Base-by-base conservation (phyloP, 2,888 invertebrate genomes). In the Eupithecia vulgata region DNA sequence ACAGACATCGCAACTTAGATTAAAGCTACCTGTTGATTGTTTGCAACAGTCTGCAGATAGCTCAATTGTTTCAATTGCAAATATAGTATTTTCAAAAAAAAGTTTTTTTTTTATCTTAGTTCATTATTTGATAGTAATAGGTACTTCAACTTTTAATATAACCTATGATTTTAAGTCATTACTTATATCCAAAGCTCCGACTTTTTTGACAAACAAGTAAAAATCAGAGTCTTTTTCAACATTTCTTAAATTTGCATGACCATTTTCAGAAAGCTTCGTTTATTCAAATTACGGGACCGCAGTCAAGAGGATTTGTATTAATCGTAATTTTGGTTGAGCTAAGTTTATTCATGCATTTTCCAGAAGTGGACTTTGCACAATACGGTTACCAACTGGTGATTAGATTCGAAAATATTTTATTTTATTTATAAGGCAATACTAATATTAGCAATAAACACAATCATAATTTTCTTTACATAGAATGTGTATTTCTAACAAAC, bases 271-370 rank as follows among this genome's bases (percentile, higher is more conserved):
- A 42, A 40, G 59, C 25, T 59, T 68, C 37, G 42, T 68, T 68
- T 68, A 68, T 68, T 68, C 40, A 59, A 68, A 68, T 68, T 59
- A 68, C 59, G 10, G 7, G 48, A 57, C 25, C 30, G 57, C 40
- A 68, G 35, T 67, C 48, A 67, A 35, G 67, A 35, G 68, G 68
- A 68, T 42, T 61, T 52, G 37, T 21, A 52, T 66, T 67, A 67
- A 48, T 52, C 48, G 68, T 68, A 68, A 68, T 68, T 68, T 40
- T 68, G 40, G 37, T 15, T 30, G 10, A 68, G 68, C 30, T 17
- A 35, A 25, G 40, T 59, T 68, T 40, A 57, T 59, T 59, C n/a
- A 59, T 68, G 59, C 40, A 67, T 21, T 67, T 67, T 67, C 5
- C 52, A 34, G 52, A 34, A 67, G 21, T 61, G 34, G 34, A 34